These are phyloP conservation scores for Nothura maculosa DNA, from an alignment of 2,797 vertebrate genomes.

Conservation along the genomic window DNA sequence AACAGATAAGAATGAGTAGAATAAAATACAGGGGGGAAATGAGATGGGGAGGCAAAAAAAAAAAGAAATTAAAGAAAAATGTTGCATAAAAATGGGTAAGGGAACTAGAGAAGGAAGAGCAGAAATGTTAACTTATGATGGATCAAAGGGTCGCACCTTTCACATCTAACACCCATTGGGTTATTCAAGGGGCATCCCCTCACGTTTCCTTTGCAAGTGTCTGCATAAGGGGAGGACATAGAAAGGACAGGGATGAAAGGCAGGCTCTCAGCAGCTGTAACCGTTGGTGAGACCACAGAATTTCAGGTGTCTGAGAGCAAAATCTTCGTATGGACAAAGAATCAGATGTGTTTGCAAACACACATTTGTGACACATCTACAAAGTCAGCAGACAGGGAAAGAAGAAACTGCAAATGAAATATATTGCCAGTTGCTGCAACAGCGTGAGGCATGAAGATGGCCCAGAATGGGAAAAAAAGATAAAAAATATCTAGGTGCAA, in stretches of 20 bases:
- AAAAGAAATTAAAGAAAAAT: background rate
- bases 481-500: background rate
- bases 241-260: background rate
- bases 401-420: background rate
- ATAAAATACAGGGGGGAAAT: background rate
- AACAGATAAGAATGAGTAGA: background rate
- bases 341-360: background rate
- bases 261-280: background rate
- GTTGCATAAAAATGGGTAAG: background rate
- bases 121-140: background rate
- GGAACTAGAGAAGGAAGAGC: background rate
- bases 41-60: background rate
- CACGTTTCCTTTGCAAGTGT: background rate
- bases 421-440: background rate
- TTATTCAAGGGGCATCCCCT: background rate
- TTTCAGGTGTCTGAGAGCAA: background rate
- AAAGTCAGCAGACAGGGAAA: background rate
- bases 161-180: fast-evolving
- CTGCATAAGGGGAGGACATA: background rate
- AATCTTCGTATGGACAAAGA: background rate
- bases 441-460: background rate
- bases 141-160: background rate
- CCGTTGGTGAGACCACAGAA: background rate
- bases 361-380: fast-evolving
- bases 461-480: background rate